Evolutionary conservation across 2,888 invertebrate genomes (phyloP).

Genomic region (Chelonus formosanus): DNA sequence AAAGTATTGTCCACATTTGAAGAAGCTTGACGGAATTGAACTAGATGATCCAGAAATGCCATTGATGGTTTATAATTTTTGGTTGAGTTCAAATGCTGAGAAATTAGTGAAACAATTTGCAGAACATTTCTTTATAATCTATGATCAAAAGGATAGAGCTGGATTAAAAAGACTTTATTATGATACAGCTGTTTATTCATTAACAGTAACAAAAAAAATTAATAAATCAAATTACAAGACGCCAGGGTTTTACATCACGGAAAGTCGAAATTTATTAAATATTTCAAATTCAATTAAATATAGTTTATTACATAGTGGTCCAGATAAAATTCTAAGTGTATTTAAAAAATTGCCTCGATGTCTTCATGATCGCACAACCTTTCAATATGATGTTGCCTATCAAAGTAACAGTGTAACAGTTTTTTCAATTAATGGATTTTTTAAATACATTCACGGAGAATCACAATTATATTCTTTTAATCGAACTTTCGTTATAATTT

Average conservation of each 20-base stretch:
- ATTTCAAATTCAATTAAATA: conserved; percentile 39
- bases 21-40: conserved; percentile 69
- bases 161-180: conserved; percentile 72
- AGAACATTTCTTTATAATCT: conserved; percentile 73
- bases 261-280: conserved; percentile 66
- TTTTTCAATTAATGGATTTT: conserved; percentile 69
- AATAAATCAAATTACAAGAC: conserved; percentile 54
- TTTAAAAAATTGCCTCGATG: conserved; percentile 66
- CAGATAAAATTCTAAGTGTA: conserved; percentile 49
- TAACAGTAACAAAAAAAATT: conserved; percentile 62
- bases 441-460: conserved; percentile 60
- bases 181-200: conserved; percentile 71
- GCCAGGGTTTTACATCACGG: conserved; percentile 32
- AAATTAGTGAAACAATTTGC: conserved; percentile 72
- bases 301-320: conserved; percentile 49
- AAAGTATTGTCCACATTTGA: conserved; percentile 68
- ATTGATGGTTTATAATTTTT: conserved; percentile 43
- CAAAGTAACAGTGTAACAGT: conserved; percentile 46
- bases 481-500: conserved; percentile 69
- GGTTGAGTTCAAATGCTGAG: conserved; percentile 40
- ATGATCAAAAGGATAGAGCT: conserved; percentile 71
- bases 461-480: conserved; percentile 68
- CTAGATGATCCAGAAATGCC: conserved; percentile 48
- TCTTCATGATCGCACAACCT: conserved; percentile 67
- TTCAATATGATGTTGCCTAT: conserved; percentile 57